These are phyloP conservation scores for Bombus ignitus DNA, from an alignment of 1,140 invertebrate species.

Conservation along the genomic window DNA sequence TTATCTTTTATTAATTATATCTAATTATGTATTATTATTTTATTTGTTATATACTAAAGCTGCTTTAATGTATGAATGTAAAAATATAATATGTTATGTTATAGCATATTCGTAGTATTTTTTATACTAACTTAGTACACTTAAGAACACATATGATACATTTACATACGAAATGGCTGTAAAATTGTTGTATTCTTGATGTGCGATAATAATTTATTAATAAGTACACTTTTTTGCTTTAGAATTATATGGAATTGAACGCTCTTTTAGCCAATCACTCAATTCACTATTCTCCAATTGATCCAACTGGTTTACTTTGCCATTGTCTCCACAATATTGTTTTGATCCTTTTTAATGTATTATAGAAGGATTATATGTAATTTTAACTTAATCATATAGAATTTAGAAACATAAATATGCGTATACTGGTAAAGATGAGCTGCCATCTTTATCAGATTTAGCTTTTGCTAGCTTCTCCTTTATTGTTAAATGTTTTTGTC, in stretches of 20 bases:
- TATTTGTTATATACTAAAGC: too few relatives aligned
- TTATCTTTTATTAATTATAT: too few relatives aligned
- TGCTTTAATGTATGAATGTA: too few relatives aligned
- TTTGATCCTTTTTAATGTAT: neutral
- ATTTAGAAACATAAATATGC: neutral
- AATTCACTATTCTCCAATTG: neutral
- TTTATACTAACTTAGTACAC: too few relatives aligned
- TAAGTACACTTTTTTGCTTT: neutral
- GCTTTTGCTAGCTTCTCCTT: constrained; percentile 42
- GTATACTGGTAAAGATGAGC: neutral
- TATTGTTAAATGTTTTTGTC: neutral
- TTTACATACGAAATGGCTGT: too few relatives aligned
- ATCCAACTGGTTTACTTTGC: constrained; percentile 23
- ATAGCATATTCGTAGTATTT: too few relatives aligned
- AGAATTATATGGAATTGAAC: constrained; percentile 22
- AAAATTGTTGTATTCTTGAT: too few relatives aligned
- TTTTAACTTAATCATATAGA: neutral
- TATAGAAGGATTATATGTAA: neutral
- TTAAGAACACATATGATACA: too few relatives aligned
- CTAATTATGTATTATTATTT: too few relatives aligned
- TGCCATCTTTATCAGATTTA: neutral
- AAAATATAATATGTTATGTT: too few relatives aligned
- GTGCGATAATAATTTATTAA: too few relatives aligned
- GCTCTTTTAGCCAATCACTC: constrained; percentile 34
- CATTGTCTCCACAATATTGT: constrained; percentile 18